Percentiles rank a stretch among this genome's conserved stretches.
Conservation (phyloP, 1,140 invertebrate species). For the Apocrypta bakeri region DNA sequence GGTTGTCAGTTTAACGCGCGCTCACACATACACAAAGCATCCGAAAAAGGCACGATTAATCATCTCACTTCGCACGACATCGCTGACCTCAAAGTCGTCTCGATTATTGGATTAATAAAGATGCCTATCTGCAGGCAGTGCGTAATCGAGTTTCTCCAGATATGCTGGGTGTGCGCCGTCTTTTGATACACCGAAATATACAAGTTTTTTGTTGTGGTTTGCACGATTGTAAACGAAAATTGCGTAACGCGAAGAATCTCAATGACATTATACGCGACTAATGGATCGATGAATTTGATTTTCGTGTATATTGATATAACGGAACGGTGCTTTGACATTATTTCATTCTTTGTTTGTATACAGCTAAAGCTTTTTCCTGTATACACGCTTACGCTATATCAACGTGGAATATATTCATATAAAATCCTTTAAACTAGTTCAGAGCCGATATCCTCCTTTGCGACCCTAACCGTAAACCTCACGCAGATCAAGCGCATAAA, state of each 20-base stretch:
- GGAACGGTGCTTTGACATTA: too few relatives aligned
- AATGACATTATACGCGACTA: too few relatives aligned
- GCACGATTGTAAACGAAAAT: too few relatives aligned
- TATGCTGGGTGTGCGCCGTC: neutral
- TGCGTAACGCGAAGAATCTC: neutral
- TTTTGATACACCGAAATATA: too few relatives aligned
- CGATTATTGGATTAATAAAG: conserved; percentile 36
- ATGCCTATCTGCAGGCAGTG: conserved; percentile 9
- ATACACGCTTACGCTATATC: neutral
- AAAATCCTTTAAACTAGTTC: neutral
- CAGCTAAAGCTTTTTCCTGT: neutral
- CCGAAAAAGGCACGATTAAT: conserved; percentile 24
- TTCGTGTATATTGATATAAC: too few relatives aligned
- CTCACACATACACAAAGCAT: neutral
- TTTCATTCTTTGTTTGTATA: too few relatives aligned
- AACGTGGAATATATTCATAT: neutral
- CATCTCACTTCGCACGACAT: neutral
- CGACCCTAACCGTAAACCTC: neutral
- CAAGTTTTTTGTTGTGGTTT: conserved; percentile 1
- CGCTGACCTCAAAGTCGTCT: neutral
- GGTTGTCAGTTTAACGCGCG: neutral
- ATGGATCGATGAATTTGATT: too few relatives aligned
- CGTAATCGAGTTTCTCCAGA: conserved; percentile 28
- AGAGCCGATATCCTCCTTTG: neutral
- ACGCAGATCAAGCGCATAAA: neutral